These are phyloP conservation scores for Montipora efflorescens DNA, from an alignment of 64 coral and sea anemone species.

Conservation along the genomic window DNA sequence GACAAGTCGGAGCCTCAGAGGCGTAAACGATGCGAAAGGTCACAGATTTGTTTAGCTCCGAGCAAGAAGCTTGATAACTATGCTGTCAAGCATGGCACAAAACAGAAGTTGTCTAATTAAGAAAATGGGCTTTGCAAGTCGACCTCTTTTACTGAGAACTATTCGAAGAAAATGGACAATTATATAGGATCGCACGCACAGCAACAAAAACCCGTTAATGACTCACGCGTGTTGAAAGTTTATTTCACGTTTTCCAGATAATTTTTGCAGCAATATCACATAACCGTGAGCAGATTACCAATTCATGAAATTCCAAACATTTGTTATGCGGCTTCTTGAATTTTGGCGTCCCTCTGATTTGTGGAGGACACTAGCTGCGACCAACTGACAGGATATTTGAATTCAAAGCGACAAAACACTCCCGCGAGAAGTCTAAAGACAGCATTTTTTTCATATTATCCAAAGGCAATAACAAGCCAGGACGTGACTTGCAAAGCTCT, in stretches of 20 bases:
- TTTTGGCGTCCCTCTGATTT: not conserved
- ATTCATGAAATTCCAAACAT: conserved; percentile 19
- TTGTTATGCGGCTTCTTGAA: not conserved
- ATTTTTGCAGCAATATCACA: not conserved
- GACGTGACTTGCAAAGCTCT: conserved; percentile 17
- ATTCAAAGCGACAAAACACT: not conserved
- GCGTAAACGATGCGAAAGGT: not conserved
- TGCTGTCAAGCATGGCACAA: not conserved
- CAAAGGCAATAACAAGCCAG: not conserved
- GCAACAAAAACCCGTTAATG: not conserved
- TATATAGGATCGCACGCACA: not conserved
- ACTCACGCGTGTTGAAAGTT: not conserved
- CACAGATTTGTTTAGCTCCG: conserved; percentile 8
- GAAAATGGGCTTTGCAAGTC: not conserved
- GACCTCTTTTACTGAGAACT: not conserved
- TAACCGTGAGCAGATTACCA: not conserved
- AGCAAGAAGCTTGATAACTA: not conserved
- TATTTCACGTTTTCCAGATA: not conserved
- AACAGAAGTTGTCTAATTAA: not conserved
- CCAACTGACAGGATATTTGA: conserved; percentile 21
- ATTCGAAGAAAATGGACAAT: not conserved
- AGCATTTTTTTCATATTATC: not conserved
- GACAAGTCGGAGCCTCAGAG: conserved; percentile 22
- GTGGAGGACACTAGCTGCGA: not conserved
- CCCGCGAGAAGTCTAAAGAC: not conserved